Evolutionary conservation across 2,797 vertebrate species (phyloP), one percentile per base, ranked within the genome.

Genomic region (Harpia harpyja): DNA sequence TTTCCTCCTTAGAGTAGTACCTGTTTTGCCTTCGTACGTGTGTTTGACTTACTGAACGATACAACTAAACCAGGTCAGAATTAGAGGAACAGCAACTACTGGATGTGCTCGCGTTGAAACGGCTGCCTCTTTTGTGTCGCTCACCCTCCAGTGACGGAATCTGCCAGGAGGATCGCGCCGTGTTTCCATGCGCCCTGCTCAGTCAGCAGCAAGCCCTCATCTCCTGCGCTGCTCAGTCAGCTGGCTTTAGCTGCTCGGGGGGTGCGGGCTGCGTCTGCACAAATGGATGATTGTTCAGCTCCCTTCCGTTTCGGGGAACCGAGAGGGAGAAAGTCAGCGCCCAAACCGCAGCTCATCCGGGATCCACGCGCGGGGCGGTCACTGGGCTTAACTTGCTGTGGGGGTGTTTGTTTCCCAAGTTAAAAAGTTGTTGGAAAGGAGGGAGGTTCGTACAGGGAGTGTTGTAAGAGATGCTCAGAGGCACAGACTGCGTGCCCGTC

Each of bases 201-300:
- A 54, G 85, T 94, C 96, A 97, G 96, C 97, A 97, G 91, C 46
- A 27, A 84, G 43, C 72, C 59, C 13, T 69, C 88, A 7, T 35
- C 94, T 33, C 74, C 53, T 9, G 59, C 67, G 41, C 87, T 87
- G 94, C 97, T 81, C 59, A 4, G 67, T 97, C 97, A 97, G 97
- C 95, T 44, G 82, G 12, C 96, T 80, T 12, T 10, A 6, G 89
- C 85, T 22, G 85, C 93, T 76, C 86, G 8, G 27, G 60, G 91
- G 28, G 27, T 49, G 70, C 41, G 35, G 95, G 96, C 97, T 98
- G 94, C 37, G 57, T 94, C 74, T 92, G 97, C 97, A 97, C 89
- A 94, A 97, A 96, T 20, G 96, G 91, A 10, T 74, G 96, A 33
- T 92, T 64, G 92, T 68, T 91, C 95, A 85, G 94, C 94, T 85